Conservation (phyloP, 2,113 vertebrate species). For the Alces alces region DNA sequence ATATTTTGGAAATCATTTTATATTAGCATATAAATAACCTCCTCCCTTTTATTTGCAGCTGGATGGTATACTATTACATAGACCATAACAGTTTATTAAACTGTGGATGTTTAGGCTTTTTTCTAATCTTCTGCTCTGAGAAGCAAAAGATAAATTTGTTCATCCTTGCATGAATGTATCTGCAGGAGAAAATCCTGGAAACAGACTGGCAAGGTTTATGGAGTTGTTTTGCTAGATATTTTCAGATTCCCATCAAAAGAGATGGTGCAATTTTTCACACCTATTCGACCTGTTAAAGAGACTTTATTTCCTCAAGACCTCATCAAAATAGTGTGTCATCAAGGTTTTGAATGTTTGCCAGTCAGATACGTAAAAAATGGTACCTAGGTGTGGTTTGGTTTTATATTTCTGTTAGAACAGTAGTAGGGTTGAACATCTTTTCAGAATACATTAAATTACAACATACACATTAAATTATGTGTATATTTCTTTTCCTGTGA, state of each 20-base stretch:
- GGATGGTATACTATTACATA: not conserved
- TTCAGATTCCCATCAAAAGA: not conserved
- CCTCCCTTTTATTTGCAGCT: not conserved
- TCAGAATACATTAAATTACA: not conserved
- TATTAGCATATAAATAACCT: not conserved
- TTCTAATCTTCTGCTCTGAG: not conserved
- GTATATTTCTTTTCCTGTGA: not conserved
- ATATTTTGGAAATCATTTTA: not conserved
- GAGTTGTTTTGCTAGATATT: not conserved
- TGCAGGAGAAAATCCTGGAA: not conserved
- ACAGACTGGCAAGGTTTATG: not conserved
- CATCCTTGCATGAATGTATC: not conserved
- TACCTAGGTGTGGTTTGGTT: not conserved
- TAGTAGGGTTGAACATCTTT: not conserved
- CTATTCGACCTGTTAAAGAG: not conserved
- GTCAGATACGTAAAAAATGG: slow-evolving; percentile 26
- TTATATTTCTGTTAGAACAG: not conserved
- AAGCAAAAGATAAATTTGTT: not conserved
- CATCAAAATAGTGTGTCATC: not conserved
- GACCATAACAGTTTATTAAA: not conserved
- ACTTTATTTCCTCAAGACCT: not conserved
- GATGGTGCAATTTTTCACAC: not conserved
- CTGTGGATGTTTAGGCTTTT: not conserved
- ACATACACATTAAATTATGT: not conserved
- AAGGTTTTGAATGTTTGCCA: not conserved